Evolutionary conservation across 1,140 invertebrate species (phyloP).

Genomic region (Eriocheir sinensis): DNA sequence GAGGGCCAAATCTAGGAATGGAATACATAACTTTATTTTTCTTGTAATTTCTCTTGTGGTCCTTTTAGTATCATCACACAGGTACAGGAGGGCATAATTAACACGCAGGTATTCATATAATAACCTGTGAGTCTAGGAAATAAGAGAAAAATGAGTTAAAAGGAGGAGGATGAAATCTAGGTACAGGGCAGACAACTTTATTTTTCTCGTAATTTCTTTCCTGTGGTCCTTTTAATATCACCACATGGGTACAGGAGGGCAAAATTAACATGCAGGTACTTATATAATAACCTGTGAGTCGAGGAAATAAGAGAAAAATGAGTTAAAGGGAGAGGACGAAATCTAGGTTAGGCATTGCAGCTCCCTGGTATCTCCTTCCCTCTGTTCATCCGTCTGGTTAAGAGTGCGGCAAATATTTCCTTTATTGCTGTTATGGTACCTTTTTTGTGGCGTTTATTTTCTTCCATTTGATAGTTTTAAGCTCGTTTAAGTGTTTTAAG

Average conservation of each 20-base stretch:
- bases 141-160: not conserved
- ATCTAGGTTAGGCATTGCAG: not conserved
- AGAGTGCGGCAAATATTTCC: not conserved
- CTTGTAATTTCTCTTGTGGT: not conserved
- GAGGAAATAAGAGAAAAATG: not conserved
- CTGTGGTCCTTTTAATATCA: not conserved
- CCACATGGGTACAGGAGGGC: not conserved
- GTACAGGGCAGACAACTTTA: not conserved
- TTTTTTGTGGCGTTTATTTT: not conserved
- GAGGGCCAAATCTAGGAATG: no score
- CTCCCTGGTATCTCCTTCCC: not conserved
- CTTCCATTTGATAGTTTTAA: no score
- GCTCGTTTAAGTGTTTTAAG: no score
- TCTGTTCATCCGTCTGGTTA: not conserved
- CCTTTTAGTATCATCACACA: not conserved
- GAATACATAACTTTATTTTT: not conserved
- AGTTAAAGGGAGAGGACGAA: no score
- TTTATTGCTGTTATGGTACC: not conserved
- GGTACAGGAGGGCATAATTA: no score
- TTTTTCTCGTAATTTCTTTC: not conserved
- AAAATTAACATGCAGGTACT: not conserved
- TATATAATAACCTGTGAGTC: not conserved
- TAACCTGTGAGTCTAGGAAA: not conserved
- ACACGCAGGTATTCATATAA: no score
- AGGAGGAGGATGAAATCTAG: not conserved